These are phyloP conservation scores for Aphidoletes aphidimyza DNA, from an alignment of 2,888 invertebrate species.

Conservation along the genomic window DNA sequence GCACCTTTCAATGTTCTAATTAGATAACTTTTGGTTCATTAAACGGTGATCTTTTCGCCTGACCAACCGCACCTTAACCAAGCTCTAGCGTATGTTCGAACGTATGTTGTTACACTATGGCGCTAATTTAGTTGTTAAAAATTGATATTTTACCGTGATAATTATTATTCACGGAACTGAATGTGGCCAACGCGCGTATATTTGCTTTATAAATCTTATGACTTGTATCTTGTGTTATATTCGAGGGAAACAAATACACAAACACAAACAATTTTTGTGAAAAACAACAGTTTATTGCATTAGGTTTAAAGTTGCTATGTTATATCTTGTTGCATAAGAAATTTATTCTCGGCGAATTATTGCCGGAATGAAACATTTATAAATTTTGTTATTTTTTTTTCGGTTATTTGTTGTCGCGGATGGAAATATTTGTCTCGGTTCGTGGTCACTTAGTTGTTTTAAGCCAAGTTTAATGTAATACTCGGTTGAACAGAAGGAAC, in stretches of 20 bases:
- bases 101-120: background rate
- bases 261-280: too few relatives aligned
- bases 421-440: background rate
- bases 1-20: conserved; percentile 20
- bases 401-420: background rate
- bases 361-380: background rate
- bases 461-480: background rate
- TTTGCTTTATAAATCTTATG: conserved; percentile 20
- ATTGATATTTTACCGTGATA: background rate
- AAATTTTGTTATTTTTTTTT: background rate
- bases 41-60: background rate
- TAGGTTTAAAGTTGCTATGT: background rate
- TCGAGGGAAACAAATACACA: background rate
- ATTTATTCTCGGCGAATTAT: background rate
- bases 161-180: conserved; percentile 28
- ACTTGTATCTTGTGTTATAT: background rate
- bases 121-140: background rate
- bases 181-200: background rate
- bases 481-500: background rate
- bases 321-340: background rate
- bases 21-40: background rate
- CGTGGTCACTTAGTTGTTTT: background rate
- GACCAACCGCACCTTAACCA: background rate
- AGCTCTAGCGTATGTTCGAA: background rate
- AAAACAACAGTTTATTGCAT: conserved; percentile 12